Evolutionary conservation across 2,113 vertebrate species (phyloP), one percentile per base, ranked within the genome.

Genomic region (Anolis sagrei): DNA sequence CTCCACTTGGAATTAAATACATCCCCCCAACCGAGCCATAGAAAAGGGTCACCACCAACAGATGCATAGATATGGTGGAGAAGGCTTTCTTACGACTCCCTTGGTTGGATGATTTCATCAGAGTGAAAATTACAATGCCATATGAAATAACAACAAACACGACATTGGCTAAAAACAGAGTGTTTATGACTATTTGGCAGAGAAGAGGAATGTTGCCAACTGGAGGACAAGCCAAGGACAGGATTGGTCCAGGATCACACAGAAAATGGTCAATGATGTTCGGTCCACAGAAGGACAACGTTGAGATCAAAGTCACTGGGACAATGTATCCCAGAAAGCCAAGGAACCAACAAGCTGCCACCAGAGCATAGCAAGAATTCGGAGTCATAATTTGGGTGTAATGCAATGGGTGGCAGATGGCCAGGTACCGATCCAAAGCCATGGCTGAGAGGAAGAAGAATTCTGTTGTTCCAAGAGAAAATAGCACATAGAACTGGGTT

Each of bases 1-100:
- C 75, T 29, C 79, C 87, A 13, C 58, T 78, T 68, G 93, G 92
- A 34, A 54, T 3, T 25, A 51, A 16, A 21, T 70, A 70, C 80
- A 81, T 70, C 1, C 13, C 29, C 54, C 7, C 66, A 21, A 54
- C 25, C 1, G 79, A 32, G 39, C 64, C 64, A 69, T 34, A 81
- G 44, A 81, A 69, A 69, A 69, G 39, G 0, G 18, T 49, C 27
- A 81, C 64, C 27, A 70, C 79, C 4, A 32, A 32, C 10, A 81
- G 1, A 9, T 81, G 64, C 27, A 81, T 6, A 21, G 79, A 81
- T n/a, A 81, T 69, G 39, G 79, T 81, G 29, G 79, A 70, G n/a
- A 81, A 49, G 44, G 16, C 44, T 23, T 49, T 81, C 16, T 16
- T 19, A 1, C 29, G 29, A 21, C 39, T 70, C 16, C 58, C 10